A percentile compares a stretch with the other conserved stretches of the same genome.
Conservation (phyloP, 2,888 invertebrate genomes). For the Aproaerema taeniolella region DNA sequence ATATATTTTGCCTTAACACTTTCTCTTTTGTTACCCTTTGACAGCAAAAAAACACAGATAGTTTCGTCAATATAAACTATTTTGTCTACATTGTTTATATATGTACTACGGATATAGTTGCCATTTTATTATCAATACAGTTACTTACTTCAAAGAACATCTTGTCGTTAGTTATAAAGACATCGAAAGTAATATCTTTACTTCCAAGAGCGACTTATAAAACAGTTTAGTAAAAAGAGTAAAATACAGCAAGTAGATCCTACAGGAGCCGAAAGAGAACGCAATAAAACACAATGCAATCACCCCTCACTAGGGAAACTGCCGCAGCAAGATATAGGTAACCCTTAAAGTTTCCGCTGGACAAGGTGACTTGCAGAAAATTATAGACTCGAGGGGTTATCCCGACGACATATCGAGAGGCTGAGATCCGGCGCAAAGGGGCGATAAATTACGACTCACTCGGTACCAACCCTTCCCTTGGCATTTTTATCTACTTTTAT, state of each 20-base stretch:
- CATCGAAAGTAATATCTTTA: no score
- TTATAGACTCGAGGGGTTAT: slow-evolving; percentile 57
- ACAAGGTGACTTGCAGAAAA: slow-evolving; percentile 41
- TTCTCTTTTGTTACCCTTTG: slow-evolving; percentile 21
- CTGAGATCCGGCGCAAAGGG: slow-evolving; percentile 48
- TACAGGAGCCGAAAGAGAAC: no score
- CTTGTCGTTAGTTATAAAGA: no score
- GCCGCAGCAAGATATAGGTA: background rate
- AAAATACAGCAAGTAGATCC: no score
- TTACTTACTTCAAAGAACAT: no score
- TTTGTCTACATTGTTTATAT: no score
- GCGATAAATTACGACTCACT: slow-evolving; percentile 53
- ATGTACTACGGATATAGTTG: no score
- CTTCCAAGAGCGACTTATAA: no score
- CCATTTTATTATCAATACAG: no score
- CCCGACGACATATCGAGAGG: slow-evolving; percentile 58
- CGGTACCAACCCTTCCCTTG: slow-evolving; percentile 30
- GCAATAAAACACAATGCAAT: slow-evolving; percentile 2
- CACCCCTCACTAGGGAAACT: background rate
- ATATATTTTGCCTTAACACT: slow-evolving; percentile 37
- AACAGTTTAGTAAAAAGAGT: no score
- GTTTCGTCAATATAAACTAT: no score
- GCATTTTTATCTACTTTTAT: background rate
- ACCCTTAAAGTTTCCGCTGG: slow-evolving; percentile 26
- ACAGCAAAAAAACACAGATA: no score